Evolutionary conservation across 2,113 vertebrate species (phyloP), one percentile per base, ranked within the genome.

Genomic region (Brachyhypopomus gauderio): DNA sequence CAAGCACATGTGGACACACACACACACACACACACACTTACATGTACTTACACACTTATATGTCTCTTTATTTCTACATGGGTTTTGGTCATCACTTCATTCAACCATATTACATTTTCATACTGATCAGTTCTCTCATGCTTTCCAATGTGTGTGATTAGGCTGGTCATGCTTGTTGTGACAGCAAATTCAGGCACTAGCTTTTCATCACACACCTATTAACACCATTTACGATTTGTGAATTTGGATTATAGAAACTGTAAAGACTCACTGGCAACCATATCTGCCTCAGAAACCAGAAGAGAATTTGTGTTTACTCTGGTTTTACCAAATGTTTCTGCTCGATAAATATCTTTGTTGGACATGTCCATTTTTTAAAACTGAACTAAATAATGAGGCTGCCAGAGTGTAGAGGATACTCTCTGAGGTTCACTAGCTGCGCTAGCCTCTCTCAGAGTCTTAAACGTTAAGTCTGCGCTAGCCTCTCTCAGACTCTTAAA

Each of bases 151-250:
- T 82, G 88, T 89, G 85, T 77, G 77, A 88, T 87, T 74, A 52
- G 27, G 20, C 85, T 81, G 90, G 89, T 92, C 91, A 90, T 79
- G 85, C 69, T 76, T 77, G 78, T 83, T 76, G 66, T 88, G 90
- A 90, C 89, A 88, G 86, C 79, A 89, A 90, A 92, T 90, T 87
- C 89, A 89, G 89, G 86, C 79, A 72, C 66, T 75, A 67, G 67
- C 82, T 87, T 82, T 85, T 84, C 83, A 85, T 90, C 88, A 90
- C 84, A 86, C 79, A 8, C 20, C 30, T 58, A 52, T 69, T 83
- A 73, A 83, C 45, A 56, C 69, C 76, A 73, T 71, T 85, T 74
- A 55, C 41, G 22, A 78, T 67, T 36, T 52, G 45, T 41, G 66
- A 30, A 9, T 16, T 52, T 5, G 25, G 22, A 23, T 25, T 30